Evolutionary conservation across 2,797 vertebrate species (phyloP).

Genomic region (Adelosebastes latens): DNA sequence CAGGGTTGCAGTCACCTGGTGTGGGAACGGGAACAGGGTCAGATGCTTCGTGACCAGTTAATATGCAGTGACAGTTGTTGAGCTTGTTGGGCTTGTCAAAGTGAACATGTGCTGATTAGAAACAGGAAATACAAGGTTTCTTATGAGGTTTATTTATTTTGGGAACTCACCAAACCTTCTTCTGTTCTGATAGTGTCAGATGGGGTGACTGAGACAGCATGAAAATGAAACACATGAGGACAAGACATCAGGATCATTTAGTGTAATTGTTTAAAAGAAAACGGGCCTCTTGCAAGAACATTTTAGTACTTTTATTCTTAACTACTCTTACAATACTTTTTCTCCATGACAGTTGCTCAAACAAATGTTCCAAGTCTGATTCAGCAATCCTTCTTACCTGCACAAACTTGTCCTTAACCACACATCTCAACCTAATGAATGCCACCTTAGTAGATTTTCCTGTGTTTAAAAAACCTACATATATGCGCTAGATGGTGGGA

Average conservation of each 20-base stretch:
- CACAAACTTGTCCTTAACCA: not conserved
- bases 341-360: not conserved
- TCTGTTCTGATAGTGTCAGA: not conserved
- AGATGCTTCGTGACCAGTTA: constrained; percentile 13
- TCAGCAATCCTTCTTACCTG: not conserved
- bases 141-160: not conserved
- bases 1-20: constrained; percentile 20
- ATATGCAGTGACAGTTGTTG: constrained; percentile 14
- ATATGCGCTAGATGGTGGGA: no score
- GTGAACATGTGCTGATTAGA: constrained; percentile 13
- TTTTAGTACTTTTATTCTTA: not conserved
- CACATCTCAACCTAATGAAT: not conserved
- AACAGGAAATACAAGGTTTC: not conserved
- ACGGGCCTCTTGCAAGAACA: not conserved
- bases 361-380: not conserved
- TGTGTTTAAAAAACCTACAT: no score
- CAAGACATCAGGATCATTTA: not conserved
- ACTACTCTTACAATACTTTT: not conserved
- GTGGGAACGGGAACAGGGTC: constrained; percentile 5
- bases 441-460: not conserved
- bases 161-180: not conserved
- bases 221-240: not conserved
- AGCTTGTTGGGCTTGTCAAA: constrained; percentile 20
- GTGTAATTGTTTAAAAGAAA: not conserved
- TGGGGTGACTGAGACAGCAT: not conserved